These are phyloP conservation scores for Anthonomus grandis DNA, from an alignment of 1,140 invertebrate genomes.

Conservation along the genomic window DNA sequence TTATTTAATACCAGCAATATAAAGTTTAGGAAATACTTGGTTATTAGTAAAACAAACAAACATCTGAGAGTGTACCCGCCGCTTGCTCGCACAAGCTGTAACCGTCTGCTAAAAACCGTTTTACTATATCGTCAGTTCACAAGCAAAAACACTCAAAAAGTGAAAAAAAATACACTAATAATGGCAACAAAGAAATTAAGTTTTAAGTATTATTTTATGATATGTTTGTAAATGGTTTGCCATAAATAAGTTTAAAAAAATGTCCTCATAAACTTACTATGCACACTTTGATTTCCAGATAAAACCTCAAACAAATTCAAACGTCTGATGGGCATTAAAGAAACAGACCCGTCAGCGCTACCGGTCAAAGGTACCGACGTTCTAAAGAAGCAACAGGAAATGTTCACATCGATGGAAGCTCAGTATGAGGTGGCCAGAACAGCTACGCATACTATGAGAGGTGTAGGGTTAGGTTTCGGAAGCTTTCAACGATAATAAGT, in stretches of 20 bases:
- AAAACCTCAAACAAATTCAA: slow-evolving; percentile 93
- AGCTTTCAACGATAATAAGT: slow-evolving; percentile 45
- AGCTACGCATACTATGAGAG: slow-evolving; percentile 90
- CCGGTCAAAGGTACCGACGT: slow-evolving; percentile 54
- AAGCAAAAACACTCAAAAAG: no score
- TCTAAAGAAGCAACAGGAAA: slow-evolving; percentile 81
- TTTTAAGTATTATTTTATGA: no score
- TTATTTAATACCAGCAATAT: no score
- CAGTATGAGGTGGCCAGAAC: slow-evolving; percentile 93
- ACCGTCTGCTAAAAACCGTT: no score
- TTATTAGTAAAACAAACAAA: no score
- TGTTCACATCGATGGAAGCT: slow-evolving; percentile 88
- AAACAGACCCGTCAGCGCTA: slow-evolving; percentile 48
- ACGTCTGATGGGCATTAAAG: slow-evolving; percentile 91
- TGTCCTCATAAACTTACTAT: background rate
- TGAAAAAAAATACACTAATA: no score
- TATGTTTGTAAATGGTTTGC: no score
- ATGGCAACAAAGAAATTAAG: no score
- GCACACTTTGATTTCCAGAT: slow-evolving; percentile 27
- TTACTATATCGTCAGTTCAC: no score
- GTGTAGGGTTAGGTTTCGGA: slow-evolving; percentile 81
- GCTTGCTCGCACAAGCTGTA: no score
- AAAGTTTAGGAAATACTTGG: no score
- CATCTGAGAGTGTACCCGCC: no score
- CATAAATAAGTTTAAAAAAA: background rate